Conservation (phyloP, 2,888 invertebrate species). For the Fragum whitleyi region DNA sequence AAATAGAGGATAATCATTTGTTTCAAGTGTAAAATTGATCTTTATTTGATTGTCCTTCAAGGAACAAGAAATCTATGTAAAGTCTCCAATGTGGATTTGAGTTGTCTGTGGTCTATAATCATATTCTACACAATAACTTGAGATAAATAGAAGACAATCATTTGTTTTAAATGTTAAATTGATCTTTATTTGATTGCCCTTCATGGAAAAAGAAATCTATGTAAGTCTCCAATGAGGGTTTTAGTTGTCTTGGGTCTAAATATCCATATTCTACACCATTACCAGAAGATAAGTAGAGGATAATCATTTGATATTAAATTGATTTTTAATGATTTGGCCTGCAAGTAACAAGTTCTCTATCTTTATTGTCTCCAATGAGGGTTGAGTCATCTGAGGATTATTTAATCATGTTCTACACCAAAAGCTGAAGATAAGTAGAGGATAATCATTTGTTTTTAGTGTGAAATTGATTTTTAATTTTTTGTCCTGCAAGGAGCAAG, state of each 20-base stretch:
- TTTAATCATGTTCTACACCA: conserved; percentile 95
- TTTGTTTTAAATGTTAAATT: no score
- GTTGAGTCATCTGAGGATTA: conserved; percentile 93
- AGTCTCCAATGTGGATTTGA: conserved; percentile 91
- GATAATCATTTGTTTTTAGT: no score
- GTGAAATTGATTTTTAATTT: no score
- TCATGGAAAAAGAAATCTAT: conserved; percentile 92
- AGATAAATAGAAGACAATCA: no score
- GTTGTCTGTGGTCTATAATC: conserved; percentile 95
- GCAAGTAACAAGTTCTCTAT: conserved; percentile 92
- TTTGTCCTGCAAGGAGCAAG: conserved; percentile 94
- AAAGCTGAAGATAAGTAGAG: conserved; percentile 87
- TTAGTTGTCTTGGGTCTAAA: conserved; percentile 94
- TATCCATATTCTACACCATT: conserved; percentile 96
- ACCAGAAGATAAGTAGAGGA: conserved; percentile 76
- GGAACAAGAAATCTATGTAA: conserved; percentile 89
- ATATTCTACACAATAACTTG: conserved; percentile 93
- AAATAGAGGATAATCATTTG: no score
- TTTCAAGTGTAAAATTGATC: no score
- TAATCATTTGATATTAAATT: no score
- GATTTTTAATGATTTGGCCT: conserved; percentile 97
- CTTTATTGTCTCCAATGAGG: conserved; percentile 91
- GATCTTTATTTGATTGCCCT: no score
- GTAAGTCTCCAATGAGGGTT: conserved; percentile 90
- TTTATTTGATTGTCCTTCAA: no score